Percentiles rank a stretch among this genome's conserved stretches.
phyloP scores from a whole-genome alignment of 1,140 invertebrate genomes.

The Neodiprion fabricii region DNA sequence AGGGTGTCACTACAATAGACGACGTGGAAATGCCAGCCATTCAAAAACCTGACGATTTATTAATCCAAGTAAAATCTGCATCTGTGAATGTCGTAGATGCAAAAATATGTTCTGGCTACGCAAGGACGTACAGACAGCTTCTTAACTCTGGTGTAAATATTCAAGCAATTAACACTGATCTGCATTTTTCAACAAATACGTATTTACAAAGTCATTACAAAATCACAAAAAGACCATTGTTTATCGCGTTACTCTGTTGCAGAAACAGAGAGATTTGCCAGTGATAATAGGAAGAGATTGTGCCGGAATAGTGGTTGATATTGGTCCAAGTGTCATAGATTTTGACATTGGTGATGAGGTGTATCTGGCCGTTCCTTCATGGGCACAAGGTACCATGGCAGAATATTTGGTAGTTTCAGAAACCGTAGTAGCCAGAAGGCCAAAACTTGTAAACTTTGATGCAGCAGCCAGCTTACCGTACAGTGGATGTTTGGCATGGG shows the following conservation, averaged over 20 bases:
- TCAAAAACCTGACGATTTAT: constrained; percentile 65
- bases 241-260: constrained; percentile 31
- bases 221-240: constrained; percentile 12
- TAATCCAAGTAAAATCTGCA: constrained; percentile 72
- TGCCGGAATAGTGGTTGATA: constrained; percentile 70
- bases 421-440: constrained; percentile 68
- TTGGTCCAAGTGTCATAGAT: constrained; percentile 66
- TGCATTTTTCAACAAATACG: neutral
- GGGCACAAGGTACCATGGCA: constrained; percentile 67
- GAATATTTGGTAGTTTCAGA: constrained; percentile 69
- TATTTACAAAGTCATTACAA: neutral
- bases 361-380: constrained; percentile 67
- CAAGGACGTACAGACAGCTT: constrained; percentile 63
- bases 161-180: neutral
- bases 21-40: constrained; percentile 66
- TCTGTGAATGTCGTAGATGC: constrained; percentile 71
- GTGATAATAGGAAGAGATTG: constrained; percentile 74
- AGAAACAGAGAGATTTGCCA: constrained; percentile 65
- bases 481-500: constrained; percentile 72
- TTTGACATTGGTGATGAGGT: constrained; percentile 73
- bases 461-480: constrained; percentile 76
- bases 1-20: constrained; percentile 66
- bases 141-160: constrained; percentile 64
- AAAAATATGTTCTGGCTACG: constrained; percentile 70
- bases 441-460: constrained; percentile 70